These are phyloP conservation scores for Cryptosula pallasiana DNA, from an alignment of 2,888 invertebrate genomes.

Conservation along the genomic window DNA sequence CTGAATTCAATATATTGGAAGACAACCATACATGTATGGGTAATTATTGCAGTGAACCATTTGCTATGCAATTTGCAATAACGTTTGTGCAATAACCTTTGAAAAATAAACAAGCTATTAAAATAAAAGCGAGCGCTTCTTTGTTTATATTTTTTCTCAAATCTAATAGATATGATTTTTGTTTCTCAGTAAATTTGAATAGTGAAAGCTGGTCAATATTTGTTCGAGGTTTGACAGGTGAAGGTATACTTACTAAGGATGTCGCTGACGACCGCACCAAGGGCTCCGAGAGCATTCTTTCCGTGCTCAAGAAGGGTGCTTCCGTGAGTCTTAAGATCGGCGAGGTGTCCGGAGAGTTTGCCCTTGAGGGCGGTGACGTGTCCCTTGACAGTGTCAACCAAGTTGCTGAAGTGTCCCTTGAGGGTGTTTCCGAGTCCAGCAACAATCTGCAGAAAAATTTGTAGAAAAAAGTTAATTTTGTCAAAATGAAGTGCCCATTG, in stretches of 20 bases:
- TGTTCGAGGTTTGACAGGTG: no score
- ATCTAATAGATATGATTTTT: no score
- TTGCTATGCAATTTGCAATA: no score
- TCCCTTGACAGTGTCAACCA: constrained; percentile 23
- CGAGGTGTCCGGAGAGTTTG: constrained; percentile 15
- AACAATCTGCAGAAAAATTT: neutral
- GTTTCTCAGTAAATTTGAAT: no score
- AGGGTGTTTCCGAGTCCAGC: neutral
- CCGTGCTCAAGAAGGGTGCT: constrained; percentile 10
- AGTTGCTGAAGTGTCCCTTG: constrained; percentile 24
- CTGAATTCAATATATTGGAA: no score
- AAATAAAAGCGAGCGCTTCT: no score
- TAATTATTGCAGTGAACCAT: no score
- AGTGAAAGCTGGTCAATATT: no score
- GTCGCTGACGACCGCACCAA: neutral
- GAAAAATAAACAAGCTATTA: neutral
- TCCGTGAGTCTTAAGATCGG: constrained; percentile 7
- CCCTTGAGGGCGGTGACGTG: constrained; percentile 17
- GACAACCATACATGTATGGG: no score
- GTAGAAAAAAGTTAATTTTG: neutral
- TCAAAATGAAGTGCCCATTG: neutral
- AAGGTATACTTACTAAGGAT: constrained; percentile 1
- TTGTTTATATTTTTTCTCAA: no score
- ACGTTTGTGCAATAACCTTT: neutral
- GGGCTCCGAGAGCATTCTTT: constrained; percentile 20